A percentile compares a stretch with the other conserved stretches of the same genome.
Evolutionary conservation across 37 sponge, comb jelly and placozoan genomes (phyloP).

Genomic region (Eunapius fragilis): DNA sequence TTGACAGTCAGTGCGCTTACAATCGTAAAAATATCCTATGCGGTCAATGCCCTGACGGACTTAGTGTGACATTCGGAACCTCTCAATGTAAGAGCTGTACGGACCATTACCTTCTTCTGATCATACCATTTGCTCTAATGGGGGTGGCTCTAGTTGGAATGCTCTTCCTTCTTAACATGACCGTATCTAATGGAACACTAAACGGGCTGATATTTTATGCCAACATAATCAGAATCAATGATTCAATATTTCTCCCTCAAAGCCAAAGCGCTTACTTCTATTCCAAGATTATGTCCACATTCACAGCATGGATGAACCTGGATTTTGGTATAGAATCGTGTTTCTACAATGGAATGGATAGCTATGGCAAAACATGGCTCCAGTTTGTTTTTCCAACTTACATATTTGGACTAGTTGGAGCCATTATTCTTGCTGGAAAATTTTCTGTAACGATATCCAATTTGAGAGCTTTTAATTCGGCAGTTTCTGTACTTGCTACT

Average conservation of each 20-base stretch:
- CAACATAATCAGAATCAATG: no score
- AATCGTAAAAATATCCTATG: background rate
- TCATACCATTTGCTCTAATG: background rate
- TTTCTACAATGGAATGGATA: slow-evolving; percentile 41
- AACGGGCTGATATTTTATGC: slow-evolving; percentile 16
- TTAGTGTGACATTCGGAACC: slow-evolving; percentile 7
- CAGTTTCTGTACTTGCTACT: slow-evolving; percentile 21
- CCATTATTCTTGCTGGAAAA: slow-evolving; percentile 6
- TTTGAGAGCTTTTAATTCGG: no score
- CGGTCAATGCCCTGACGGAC: background rate
- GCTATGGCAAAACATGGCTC: slow-evolving; percentile 1
- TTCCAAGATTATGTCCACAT: background rate
- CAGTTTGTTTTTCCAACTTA: slow-evolving; percentile 14
- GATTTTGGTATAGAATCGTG: slow-evolving; percentile 26
- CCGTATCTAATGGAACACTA: slow-evolving; percentile 1
- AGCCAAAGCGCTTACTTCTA: no score
- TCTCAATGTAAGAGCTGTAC: no score
- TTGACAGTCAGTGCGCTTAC: background rate
- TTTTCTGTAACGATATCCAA: background rate
- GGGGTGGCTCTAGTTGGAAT: background rate
- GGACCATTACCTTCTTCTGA: no score
- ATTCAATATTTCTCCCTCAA: background rate
- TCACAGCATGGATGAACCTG: slow-evolving; percentile 30
- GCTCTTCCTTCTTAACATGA: background rate
- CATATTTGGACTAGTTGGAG: background rate